Conservation (phyloP, 2,888 invertebrate genomes). For the Ditula angustiorana region DNA sequence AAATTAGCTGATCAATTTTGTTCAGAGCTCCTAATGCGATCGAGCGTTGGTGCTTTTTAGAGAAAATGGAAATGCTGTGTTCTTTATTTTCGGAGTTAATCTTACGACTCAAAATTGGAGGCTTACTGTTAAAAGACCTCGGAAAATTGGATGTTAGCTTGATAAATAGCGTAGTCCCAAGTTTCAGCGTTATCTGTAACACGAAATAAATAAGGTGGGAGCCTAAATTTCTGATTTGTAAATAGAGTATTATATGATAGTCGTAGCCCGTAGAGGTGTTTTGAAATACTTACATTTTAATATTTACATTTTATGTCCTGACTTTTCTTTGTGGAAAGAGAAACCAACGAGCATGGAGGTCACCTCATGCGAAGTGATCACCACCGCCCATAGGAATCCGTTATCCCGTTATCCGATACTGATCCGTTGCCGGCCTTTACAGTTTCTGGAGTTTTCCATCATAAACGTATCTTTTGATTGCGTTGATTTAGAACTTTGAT, state of each 20-base stretch:
- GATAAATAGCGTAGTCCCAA: conserved; percentile 20
- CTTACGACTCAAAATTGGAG: conserved; percentile 22
- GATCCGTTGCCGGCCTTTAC: too few relatives aligned
- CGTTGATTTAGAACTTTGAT: too few relatives aligned
- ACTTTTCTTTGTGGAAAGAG: too few relatives aligned
- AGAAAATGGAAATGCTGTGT: conserved; percentile 38
- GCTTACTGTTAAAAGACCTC: conserved; percentile 14
- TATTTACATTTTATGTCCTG: background rate
- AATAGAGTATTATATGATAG: background rate
- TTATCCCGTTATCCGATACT: too few relatives aligned
- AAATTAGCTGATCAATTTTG: conserved; percentile 59
- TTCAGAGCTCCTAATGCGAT: conserved; percentile 38
- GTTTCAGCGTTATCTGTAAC: background rate
- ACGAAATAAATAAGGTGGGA: background rate
- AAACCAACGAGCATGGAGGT: too few relatives aligned
- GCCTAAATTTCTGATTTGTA: background rate
- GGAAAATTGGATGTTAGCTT: conserved; percentile 30
- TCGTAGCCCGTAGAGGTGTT: too few relatives aligned
- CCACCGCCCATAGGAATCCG: too few relatives aligned
- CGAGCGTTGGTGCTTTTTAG: conserved; percentile 39
- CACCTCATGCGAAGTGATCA: too few relatives aligned
- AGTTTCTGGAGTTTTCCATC: too few relatives aligned
- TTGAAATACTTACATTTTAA: background rate
- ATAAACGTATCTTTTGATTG: too few relatives aligned
- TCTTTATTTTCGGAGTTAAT: conserved; percentile 25